Evolutionary conservation across 2,113 vertebrate genomes (phyloP), one percentile per base, ranked within the genome.

Genomic region (Saccopteryx leptura): DNA sequence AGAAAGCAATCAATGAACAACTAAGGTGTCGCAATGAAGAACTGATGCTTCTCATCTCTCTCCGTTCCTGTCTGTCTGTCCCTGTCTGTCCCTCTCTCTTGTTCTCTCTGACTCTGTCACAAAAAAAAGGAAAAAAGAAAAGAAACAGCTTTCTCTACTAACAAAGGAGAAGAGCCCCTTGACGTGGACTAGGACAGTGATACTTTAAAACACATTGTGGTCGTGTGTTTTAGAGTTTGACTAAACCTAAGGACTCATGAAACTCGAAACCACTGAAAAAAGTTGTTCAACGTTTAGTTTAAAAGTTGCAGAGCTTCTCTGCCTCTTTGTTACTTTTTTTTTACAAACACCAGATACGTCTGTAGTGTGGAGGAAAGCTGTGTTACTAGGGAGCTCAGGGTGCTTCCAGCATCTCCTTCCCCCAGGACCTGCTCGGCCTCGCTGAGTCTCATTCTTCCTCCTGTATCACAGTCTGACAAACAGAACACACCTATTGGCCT

Each of bases 131-230:
- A 39, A 39, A 39, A 39, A 39, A 39, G 39, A 39, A 39, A 39
- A 39, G 39, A 39, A 39, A 39, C 4, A 54, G 1, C 4, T 0
- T 71, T 76, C n/a, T 28, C 3, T 78, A 31, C 17, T 76, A 78
- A 56, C 4, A 58, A 54, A 78, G 48, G 28, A 84, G 48, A 71
- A 50, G 26, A 92, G 58, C 6, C 21, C 21, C 4, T 4, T 68
- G 28, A 68, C 13, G 68, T 31, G 72, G 46, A 78, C 14, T 78
- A 65, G 56, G 4, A 79, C 12, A 69, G 21, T 68, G 54, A 19
- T 78, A 69, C 50, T 95, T 95, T 7, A 65, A 81, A 87, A 65
- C 71, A 3, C 60, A 72, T 60, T 93, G 93, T 60, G 33, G 33
- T 78, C 88, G 88, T 72, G 6, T 21, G 18, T 18, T 60, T 21